These are phyloP conservation scores for Nothura maculosa DNA, from an alignment of 2,797 vertebrate species.

Conservation along the genomic window DNA sequence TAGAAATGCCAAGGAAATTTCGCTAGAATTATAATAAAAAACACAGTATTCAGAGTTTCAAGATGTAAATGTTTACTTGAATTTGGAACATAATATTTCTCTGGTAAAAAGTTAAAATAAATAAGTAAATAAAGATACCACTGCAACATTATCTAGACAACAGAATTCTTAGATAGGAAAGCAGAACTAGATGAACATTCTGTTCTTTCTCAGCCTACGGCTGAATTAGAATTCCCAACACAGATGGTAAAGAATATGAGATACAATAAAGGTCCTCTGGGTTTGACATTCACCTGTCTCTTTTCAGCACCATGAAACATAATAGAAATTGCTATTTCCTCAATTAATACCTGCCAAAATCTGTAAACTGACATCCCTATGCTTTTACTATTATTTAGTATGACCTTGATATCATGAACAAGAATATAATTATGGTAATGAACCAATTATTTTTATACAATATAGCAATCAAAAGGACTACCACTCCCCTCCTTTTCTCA, in stretches of 20 bases:
- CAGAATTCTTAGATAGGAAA: background rate
- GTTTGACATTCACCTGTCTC: constrained; percentile 20
- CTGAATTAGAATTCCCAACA: constrained; percentile 10
- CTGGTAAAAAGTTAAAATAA: background rate
- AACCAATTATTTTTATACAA: constrained; percentile 40
- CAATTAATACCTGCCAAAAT: constrained; percentile 9
- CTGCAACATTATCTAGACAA: background rate
- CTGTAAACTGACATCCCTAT: background rate
- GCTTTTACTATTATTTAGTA: background rate
- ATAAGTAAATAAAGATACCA: background rate
- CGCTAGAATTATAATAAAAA: background rate
- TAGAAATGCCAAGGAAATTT: background rate
- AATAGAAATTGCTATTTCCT: background rate
- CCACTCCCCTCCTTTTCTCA: background rate
- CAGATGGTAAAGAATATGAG: constrained; percentile 8
- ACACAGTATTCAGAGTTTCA: background rate
- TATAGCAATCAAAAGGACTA: constrained; percentile 4
- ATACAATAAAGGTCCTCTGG: background rate
- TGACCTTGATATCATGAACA: constrained; percentile 33
- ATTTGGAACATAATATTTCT: background rate
- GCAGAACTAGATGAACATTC: background rate
- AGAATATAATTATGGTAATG: constrained; percentile 42
- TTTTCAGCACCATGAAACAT: background rate
- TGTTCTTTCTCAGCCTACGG: background rate
- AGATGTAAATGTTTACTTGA: background rate